Evolutionary conservation across 2,888 invertebrate species (phyloP).

Genomic region (Rotaria socialis): DNA sequence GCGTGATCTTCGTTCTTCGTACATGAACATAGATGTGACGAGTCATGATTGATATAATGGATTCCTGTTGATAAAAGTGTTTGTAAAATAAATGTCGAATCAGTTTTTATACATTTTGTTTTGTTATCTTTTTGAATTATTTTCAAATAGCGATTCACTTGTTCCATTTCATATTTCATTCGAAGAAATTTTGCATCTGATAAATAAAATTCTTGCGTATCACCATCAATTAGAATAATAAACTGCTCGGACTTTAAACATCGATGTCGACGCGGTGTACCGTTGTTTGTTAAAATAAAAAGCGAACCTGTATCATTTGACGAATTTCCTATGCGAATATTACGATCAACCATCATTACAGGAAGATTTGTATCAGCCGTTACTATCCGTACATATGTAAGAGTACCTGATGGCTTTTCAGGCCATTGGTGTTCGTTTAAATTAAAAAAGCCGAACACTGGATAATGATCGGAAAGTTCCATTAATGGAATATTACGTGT

Average conservation of each 20-base stretch:
- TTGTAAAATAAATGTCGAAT: slow-evolving; percentile 25
- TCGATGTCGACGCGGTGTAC: slow-evolving; percentile 6
- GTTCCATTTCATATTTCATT: slow-evolving; percentile 20
- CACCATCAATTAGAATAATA: background rate
- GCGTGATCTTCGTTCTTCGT: background rate
- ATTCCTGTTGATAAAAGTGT: background rate
- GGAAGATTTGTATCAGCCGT: background rate
- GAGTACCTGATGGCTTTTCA: background rate
- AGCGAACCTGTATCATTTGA: background rate
- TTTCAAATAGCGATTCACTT: slow-evolving; percentile 17
- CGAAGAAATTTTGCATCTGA: background rate
- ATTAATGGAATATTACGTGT: background rate
- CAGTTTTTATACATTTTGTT: slow-evolving; percentile 16
- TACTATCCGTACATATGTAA: background rate
- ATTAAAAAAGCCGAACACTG: background rate
- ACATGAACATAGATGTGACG: slow-evolving; percentile 13
- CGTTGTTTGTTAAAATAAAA: slow-evolving; percentile 22
- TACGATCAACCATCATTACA: background rate
- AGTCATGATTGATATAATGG: background rate
- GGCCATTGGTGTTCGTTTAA: background rate
- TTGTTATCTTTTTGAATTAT: background rate
- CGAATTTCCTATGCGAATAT: background rate
- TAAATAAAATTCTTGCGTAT: background rate
- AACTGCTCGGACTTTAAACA: slow-evolving; percentile 1
- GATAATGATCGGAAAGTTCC: slow-evolving; percentile 27